phyloP scores from a whole-genome alignment of 1,140 invertebrate species.

The Armadillidium nasatum region DNA sequence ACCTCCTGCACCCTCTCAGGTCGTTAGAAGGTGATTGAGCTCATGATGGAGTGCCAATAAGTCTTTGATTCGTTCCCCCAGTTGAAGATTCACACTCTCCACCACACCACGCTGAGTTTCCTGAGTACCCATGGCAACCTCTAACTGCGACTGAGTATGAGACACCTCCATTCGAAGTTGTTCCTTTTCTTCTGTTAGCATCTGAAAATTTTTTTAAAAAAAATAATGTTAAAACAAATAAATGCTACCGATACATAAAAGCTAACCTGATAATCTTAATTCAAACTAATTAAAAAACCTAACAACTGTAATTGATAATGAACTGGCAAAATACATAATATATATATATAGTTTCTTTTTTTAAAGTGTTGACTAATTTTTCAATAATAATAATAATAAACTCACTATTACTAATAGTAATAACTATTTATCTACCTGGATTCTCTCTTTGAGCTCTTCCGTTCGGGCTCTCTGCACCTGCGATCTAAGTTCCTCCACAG shows the following conservation, averaged over 20 bases:
- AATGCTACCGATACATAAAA: background rate
- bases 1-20: constrained; percentile 32
- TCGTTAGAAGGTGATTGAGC: constrained; percentile 54
- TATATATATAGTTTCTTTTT: no score
- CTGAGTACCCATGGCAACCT: constrained; percentile 71
- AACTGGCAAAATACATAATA: no score
- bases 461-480: constrained; percentile 43
- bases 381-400: no score
- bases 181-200: constrained; percentile 66
- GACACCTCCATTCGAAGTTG: constrained; percentile 65
- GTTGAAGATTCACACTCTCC: constrained; percentile 73
- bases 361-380: background rate
- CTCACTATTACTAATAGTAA: constrained; percentile 10
- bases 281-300: no score
- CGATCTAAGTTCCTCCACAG: constrained; percentile 65
- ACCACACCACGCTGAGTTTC: constrained; percentile 79
- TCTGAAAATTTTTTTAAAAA: no score
- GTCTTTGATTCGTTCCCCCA: constrained; percentile 78
- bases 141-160: constrained; percentile 74
- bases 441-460: constrained; percentile 36
- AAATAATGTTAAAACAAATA: background rate
- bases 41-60: constrained; percentile 77
- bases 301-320: no score
- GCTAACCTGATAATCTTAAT: no score
- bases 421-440: constrained; percentile 44